These are phyloP conservation scores for Polypterus bichir DNA, from an alignment of 2,113 vertebrate genomes.

Conservation along the genomic window DNA sequence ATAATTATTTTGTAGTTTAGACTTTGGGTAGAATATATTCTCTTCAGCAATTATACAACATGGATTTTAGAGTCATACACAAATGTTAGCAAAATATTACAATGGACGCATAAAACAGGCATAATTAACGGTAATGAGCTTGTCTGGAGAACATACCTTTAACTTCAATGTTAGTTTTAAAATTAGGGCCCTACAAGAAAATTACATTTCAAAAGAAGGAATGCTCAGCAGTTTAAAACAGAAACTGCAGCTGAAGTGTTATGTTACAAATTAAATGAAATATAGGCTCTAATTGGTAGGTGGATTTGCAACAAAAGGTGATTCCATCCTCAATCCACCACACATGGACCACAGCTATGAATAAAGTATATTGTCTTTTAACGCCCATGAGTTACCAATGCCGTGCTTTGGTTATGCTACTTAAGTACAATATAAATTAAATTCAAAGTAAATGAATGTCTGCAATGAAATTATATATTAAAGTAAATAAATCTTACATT, in stretches of 20 bases:
- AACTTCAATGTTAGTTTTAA: neutral
- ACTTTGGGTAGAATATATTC: neutral
- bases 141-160: neutral
- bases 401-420: too few species aligned
- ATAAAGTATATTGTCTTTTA: neutral
- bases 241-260: neutral
- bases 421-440: too few species aligned
- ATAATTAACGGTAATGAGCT: neutral
- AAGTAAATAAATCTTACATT: too few species aligned
- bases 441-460: too few species aligned
- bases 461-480: too few species aligned
- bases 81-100: neutral
- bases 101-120: neutral
- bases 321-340: neutral
- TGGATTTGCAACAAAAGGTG: neutral
- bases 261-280: slow-evolving; percentile 3
- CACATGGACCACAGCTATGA: neutral
- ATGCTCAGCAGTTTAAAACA: neutral
- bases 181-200: slow-evolving; percentile 6
- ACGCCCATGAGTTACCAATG: too few species aligned
- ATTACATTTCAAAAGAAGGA: neutral
- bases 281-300: slow-evolving; percentile 6
- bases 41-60: neutral
- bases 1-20: too few species aligned
- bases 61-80: neutral